phyloP scores from a whole-genome alignment of 2,888 invertebrate genomes.

The Epiblema foenella region DNA sequence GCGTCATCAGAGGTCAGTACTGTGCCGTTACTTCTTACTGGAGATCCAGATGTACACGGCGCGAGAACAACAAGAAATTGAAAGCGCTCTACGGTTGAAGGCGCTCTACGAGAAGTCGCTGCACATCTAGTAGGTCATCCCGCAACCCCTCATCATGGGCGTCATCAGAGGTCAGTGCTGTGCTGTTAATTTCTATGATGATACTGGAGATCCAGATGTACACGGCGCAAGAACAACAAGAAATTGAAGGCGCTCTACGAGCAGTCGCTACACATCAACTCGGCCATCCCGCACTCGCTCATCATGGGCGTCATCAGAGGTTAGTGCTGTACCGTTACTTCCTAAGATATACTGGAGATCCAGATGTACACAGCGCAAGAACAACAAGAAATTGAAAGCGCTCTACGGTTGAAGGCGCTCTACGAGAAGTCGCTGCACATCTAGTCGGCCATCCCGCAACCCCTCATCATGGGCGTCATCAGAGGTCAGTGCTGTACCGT shows the following conservation, averaged over 20 bases:
- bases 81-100: no score
- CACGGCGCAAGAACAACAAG: slow-evolving; percentile 99
- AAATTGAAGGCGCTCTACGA: slow-evolving; percentile 98
- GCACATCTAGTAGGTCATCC: slow-evolving; percentile 99
- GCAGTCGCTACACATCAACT: slow-evolving; percentile 99
- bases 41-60: slow-evolving; percentile 99
- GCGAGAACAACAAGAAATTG: slow-evolving; percentile 99
- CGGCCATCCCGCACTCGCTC: slow-evolving; percentile 99
- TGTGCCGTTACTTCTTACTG: no score
- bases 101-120: slow-evolving; percentile 98
- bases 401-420: no score
- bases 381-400: no score
- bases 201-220: slow-evolving; percentile 99
- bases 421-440: no score
- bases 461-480: no score
- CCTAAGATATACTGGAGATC: no score
- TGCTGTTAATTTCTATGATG: no score
- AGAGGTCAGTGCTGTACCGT: no score
- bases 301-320: slow-evolving; percentile 99
- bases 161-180: slow-evolving; percentile 93
- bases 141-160: slow-evolving; percentile 99
- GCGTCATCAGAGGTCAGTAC: no score
- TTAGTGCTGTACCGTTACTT: slow-evolving; percentile 61
- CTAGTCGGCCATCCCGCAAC: no score
- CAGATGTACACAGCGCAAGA: no score